Evolutionary conservation across 2,113 vertebrate species (phyloP), one percentile per base, ranked within the genome.

Genomic region (Capreolus pygargus): DNA sequence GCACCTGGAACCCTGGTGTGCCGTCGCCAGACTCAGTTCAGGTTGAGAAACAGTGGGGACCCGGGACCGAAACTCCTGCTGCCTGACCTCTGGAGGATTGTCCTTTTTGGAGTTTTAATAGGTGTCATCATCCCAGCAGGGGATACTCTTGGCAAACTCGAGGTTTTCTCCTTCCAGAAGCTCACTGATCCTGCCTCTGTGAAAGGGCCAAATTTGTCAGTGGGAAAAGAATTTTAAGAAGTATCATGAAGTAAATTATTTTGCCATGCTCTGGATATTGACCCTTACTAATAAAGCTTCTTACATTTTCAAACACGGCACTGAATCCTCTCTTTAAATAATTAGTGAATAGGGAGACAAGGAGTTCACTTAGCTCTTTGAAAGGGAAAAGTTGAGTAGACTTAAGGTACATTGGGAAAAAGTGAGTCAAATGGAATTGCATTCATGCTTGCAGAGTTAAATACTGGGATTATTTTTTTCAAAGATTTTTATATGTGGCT

Each of bases 191-290:
- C 74, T 47, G 78, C 58, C 58, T 61, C 76, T 92, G 91, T 25
- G 81, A 43, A 91, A 33, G 45, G 81, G 89, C 95, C 91, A 94
- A 14, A 25, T 91, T 91, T 97, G 92, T 96, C 92, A 96, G 45
- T 83, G 91, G 82, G 92, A 97, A 88, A 95, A 95, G 60, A 93
- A 97, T 95, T 94, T 94, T 94, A 84, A 95, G 91, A 93, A 57
- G 82, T 52, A 95, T 95, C 61, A 57, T 85, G 85, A 96, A 95
- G 30, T 88, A 87, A 94, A 94, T 81, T 58, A 67, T 94, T 94
- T 96, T 85, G 82, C 70, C 82, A 39, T 86, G 47, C 67, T 82
- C 91, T 93, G 81, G 87, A 50, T 86, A 82, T 27, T 93, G 95
- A 95, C 70, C 67, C 28, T 95, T 28, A 15, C 89, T 58, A 43